Base-by-base conservation (phyloP, 92 coral and sea anemone genomes). In the Scolanthus callimorphus region DNA sequence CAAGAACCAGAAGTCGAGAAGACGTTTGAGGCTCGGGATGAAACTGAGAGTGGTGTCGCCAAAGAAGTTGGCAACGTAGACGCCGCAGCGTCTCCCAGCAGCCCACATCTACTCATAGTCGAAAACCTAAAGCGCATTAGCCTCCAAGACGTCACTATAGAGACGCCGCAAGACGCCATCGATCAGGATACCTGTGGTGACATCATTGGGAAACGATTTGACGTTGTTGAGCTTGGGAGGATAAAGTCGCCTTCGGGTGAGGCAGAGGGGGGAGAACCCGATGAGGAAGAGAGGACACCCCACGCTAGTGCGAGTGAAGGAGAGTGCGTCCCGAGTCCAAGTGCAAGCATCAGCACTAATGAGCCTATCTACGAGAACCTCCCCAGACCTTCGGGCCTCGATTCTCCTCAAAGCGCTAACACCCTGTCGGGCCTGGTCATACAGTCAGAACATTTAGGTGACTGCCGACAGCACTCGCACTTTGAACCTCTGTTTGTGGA, bases 311-410 rank as follows among this genome's bases (percentile, higher is more conserved):
- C n/a, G n/a, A n/a, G n/a, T n/a, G n/a, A n/a, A n/a, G n/a, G n/a
- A n/a, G n/a, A n/a, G n/a, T n/a, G n/a, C n/a, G n/a, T n/a, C n/a
- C n/a, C n/a, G n/a, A n/a, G n/a, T n/a, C n/a, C n/a, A n/a, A n/a
- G n/a, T n/a, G n/a, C n/a, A n/a, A n/a, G n/a, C n/a, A n/a, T n/a
- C n/a, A n/a, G n/a, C n/a, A 6, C 41, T 34, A 20, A 6, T 17
- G 74, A 47, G 11, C 75, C 75, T 22, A 22, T 68, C 1, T 68
- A 68, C 26, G 53, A 68, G 31, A 68, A 68, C 29, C 41, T 47
- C n/a, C 28, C 25, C 1, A 22, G 22, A 41, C 31, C 45, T 25
- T 19, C 48, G 3, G n/a, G n/a, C n/a, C n/a, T n/a, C n/a, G 15
- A 34, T 6, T 39, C 57, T 23, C 39, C 44, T 25, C 56, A 51